These are phyloP conservation scores for Latrodectus elegans DNA, from an alignment of 2,888 invertebrate species.

Conservation along the genomic window DNA sequence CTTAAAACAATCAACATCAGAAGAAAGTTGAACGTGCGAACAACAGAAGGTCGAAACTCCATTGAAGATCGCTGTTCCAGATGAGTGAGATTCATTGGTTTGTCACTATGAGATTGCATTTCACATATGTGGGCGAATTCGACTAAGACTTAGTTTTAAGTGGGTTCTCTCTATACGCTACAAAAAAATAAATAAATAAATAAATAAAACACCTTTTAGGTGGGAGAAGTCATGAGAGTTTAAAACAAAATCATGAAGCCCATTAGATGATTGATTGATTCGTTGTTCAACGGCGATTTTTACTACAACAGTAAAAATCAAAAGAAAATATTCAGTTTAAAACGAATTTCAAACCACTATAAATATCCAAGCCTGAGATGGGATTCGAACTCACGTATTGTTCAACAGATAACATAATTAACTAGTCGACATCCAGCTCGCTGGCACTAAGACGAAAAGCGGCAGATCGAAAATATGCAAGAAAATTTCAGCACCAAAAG, in stretches of 20 bases:
- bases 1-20: neutral
- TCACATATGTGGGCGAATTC: neutral
- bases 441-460: neutral
- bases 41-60: slow-evolving; percentile 12
- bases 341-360: too few relatives aligned
- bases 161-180: neutral
- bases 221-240: neutral
- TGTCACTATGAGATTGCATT: neutral
- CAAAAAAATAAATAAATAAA: neutral
- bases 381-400: too few relatives aligned
- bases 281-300: too few relatives aligned
- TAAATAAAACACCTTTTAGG: too few relatives aligned
- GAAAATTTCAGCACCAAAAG: neutral
- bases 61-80: neutral
- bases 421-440: too few relatives aligned
- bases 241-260: too few relatives aligned
- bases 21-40: neutral
- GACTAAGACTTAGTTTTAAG: neutral
- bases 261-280: too few relatives aligned
- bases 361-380: too few relatives aligned
- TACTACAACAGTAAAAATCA: too few relatives aligned
- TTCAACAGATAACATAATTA: neutral
- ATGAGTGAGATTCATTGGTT: slow-evolving; percentile 31
- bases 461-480: neutral
- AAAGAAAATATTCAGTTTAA: too few relatives aligned